Evolutionary conservation across 2,888 invertebrate species (phyloP).

Genomic region (Lobophora halterata): DNA sequence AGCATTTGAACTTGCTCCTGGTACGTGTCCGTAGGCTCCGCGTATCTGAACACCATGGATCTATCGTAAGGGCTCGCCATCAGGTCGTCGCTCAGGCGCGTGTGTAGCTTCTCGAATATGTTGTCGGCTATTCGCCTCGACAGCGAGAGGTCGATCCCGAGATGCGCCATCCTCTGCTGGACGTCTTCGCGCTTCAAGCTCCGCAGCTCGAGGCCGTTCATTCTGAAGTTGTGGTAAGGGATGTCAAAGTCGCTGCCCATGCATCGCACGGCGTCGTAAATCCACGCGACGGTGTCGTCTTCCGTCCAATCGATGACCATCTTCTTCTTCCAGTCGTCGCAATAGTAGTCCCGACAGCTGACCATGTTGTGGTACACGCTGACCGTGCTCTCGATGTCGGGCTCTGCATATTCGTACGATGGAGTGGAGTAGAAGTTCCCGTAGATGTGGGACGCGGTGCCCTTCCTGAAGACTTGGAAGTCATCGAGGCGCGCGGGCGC

Average conservation of each 20-base stretch:
- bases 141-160: conserved; percentile 50
- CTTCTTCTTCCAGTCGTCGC: conserved; percentile 78
- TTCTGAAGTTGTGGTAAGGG: conserved; percentile 66
- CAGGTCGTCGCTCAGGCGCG: conserved; percentile 57
- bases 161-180: conserved; percentile 55
- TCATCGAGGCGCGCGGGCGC: conserved; percentile 71
- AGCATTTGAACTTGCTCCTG: conserved; percentile 51
- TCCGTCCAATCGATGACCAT: conserved; percentile 77
- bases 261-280: conserved; percentile 60
- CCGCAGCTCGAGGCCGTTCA: conserved; percentile 60
- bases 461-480: conserved; percentile 73
- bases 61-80: conserved; percentile 28
- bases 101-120: conserved; percentile 63
- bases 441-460: conserved; percentile 60
- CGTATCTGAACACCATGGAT: conserved; percentile 58
- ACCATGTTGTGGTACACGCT: conserved; percentile 69
- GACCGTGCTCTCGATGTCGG: conserved; percentile 59
- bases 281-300: conserved; percentile 80
- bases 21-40: conserved; percentile 54
- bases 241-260: conserved; percentile 66
- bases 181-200: conserved; percentile 64
- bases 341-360: conserved; percentile 56
- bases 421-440: conserved; percentile 63
- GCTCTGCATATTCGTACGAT: conserved; percentile 63
- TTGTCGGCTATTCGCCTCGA: conserved; percentile 58